These are phyloP conservation scores for Pristionchus entomophagus DNA, from an alignment of 2,888 invertebrate genomes.

Conservation along the genomic window DNA sequence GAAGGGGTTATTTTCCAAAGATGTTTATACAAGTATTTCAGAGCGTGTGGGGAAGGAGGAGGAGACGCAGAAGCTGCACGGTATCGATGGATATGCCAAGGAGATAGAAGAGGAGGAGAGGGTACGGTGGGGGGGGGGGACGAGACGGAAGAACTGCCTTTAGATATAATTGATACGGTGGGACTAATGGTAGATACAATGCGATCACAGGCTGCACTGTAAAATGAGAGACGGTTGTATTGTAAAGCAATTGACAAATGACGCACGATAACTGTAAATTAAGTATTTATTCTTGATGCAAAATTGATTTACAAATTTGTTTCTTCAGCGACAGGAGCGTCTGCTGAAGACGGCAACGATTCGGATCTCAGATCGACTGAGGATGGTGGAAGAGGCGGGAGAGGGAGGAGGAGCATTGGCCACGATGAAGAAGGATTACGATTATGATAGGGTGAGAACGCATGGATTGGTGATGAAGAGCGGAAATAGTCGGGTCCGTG, in stretches of 20 bases:
- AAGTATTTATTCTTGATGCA: too few species aligned
- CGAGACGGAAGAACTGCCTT: too few species aligned
- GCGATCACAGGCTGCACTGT: too few species aligned
- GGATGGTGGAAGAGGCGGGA: slow-evolving; percentile 17
- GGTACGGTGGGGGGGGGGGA: slow-evolving; percentile 11
- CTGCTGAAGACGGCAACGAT: background rate
- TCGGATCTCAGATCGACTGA: background rate
- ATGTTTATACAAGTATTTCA: background rate
- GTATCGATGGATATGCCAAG: background rate
- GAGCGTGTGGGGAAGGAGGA: background rate
- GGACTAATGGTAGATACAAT: too few species aligned
- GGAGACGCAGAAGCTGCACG: background rate
- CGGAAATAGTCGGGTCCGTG: background rate
- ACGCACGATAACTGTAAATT: too few species aligned
- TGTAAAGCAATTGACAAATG: too few species aligned
- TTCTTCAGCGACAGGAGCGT: background rate
- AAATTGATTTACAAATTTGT: background rate
- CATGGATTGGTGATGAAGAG: too few species aligned
- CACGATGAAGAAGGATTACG: background rate
- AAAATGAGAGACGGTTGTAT: too few species aligned
- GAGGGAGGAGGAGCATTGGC: background rate
- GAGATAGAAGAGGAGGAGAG: background rate
- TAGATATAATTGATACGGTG: background rate
- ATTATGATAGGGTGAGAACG: background rate
- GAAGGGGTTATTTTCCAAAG: too few species aligned